Evolutionary conservation across 2,888 invertebrate species (phyloP).

Genomic region (Hemithea aestivaria): DNA sequence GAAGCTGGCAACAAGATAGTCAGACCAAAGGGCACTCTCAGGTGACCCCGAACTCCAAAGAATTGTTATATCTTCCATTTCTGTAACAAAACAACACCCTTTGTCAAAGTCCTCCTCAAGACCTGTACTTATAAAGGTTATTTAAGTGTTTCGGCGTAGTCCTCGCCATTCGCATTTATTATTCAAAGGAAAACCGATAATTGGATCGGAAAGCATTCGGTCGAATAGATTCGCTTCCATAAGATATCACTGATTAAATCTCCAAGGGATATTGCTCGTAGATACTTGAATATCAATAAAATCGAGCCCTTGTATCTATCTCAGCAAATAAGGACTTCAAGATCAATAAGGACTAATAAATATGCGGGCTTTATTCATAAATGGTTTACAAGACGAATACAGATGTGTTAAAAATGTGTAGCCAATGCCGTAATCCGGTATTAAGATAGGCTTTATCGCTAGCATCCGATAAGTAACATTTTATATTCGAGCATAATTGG

Average conservation of each 20-base stretch:
- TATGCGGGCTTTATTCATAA: no score
- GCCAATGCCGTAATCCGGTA: no score
- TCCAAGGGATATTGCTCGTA: conserved; percentile 11
- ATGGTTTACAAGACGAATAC: no score
- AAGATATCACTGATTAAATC: conserved; percentile 15
- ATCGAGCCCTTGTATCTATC: conserved; percentile 18
- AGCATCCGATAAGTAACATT: no score
- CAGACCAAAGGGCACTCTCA: conserved; percentile 88
- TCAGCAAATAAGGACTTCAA: no score
- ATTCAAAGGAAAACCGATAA: conserved; percentile 16
- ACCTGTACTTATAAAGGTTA: conserved; percentile 17
- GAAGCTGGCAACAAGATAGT: conserved; percentile 89
- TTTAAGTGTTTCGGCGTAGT: conserved; percentile 20
- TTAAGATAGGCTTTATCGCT: no score
- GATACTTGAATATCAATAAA: conserved; percentile 14
- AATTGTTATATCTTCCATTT: conserved; percentile 90
- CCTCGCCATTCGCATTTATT: conserved; percentile 11
- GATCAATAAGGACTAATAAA: no score
- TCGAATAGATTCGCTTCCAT: conserved; percentile 10
- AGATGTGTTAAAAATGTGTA: no score
- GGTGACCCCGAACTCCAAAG: conserved; percentile 88
- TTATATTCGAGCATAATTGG: no score
- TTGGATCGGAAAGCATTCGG: conserved; percentile 17
- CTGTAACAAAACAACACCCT: conserved; percentile 50
- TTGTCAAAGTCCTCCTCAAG: conserved; percentile 12